Conservation (phyloP, 2,797 vertebrate species). For the Hydrocynus forskahlii region DNA sequence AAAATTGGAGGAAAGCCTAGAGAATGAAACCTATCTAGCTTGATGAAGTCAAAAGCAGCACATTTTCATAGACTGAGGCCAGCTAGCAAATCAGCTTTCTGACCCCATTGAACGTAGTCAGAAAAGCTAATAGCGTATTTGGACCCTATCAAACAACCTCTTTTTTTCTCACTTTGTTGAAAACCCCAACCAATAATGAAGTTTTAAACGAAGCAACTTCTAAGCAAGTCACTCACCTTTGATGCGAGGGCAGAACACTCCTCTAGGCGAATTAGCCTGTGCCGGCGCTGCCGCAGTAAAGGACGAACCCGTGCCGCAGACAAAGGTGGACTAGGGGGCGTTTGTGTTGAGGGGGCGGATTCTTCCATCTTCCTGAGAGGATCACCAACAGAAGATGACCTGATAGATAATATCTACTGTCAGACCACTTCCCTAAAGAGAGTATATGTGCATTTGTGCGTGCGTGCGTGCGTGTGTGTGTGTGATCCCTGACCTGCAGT, state of each 20-base stretch:
- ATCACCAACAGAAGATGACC: slow-evolving; percentile 38
- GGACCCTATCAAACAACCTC: not conserved
- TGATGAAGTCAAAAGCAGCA: not conserved
- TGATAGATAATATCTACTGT: not conserved
- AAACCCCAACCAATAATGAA: not conserved
- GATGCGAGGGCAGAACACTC: slow-evolving; percentile 52
- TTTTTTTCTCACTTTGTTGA: not conserved
- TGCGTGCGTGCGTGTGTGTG: not conserved
- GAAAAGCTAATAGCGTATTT: no score
- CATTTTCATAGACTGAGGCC: not conserved
- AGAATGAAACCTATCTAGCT: not conserved
- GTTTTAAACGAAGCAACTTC: not conserved
- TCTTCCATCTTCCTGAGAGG: slow-evolving; percentile 55
- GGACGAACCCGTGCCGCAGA: slow-evolving; percentile 64
- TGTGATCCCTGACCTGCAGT: slow-evolving; percentile 56
- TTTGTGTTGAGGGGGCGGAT: slow-evolving; percentile 12
- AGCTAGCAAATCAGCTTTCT: not conserved
- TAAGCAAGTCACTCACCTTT: slow-evolving; percentile 56
- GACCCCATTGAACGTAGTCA: not conserved
- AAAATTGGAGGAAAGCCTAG: not conserved
- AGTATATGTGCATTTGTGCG: not conserved
- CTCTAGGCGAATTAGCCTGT: slow-evolving; percentile 58
- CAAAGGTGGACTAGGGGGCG: slow-evolving; percentile 48
- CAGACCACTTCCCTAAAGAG: not conserved
- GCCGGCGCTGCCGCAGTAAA: slow-evolving; percentile 56